Percentiles rank a stretch among this genome's conserved stretches.
These are phyloP conservation scores for Herpetotheres cachinnans DNA, from an alignment of 2,113 vertebrate species.

Conservation along the genomic window DNA sequence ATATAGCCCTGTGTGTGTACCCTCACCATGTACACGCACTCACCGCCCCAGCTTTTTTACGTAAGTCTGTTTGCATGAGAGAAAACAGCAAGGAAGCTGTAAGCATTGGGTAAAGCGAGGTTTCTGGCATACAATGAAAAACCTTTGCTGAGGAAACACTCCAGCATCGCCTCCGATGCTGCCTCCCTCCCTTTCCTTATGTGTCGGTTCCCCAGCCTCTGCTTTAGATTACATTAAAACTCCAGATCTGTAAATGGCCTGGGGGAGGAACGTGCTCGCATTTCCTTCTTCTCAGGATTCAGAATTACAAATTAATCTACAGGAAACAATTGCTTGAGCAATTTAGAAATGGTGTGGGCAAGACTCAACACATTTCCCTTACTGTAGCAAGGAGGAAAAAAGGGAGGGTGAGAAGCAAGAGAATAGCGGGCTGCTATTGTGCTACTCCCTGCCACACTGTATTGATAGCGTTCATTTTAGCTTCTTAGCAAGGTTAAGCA, in stretches of 20 bases:
- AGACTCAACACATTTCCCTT: not conserved
- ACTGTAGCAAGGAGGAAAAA: not conserved
- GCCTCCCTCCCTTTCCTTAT: not conserved
- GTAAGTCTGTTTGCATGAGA: not conserved
- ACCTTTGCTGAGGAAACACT: not conserved
- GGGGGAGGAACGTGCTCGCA: slow-evolving; percentile 19
- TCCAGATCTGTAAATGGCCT: slow-evolving; percentile 27
- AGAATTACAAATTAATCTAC: slow-evolving; percentile 71
- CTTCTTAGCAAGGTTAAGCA: slow-evolving; percentile 30
- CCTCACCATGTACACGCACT: not conserved
- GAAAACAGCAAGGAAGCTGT: not conserved
- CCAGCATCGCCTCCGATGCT: rapidly evolving
- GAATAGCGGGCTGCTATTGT: not conserved
- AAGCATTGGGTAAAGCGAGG: not conserved
- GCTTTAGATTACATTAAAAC: slow-evolving; percentile 39
- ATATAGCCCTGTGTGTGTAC: rapidly evolving
- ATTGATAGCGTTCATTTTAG: not conserved
- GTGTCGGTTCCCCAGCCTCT: not conserved
- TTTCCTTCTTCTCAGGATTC: slow-evolving; percentile 59
- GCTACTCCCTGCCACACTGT: not conserved
- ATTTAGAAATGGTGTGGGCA: slow-evolving; percentile 45
- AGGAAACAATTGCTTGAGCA: slow-evolving; percentile 67
- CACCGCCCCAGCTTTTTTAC: not conserved
- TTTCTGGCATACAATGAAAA: not conserved
- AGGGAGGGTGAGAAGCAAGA: not conserved